These are phyloP conservation scores for Acropora yongei DNA, from an alignment of 64 coral and sea anemone species.

Conservation along the genomic window DNA sequence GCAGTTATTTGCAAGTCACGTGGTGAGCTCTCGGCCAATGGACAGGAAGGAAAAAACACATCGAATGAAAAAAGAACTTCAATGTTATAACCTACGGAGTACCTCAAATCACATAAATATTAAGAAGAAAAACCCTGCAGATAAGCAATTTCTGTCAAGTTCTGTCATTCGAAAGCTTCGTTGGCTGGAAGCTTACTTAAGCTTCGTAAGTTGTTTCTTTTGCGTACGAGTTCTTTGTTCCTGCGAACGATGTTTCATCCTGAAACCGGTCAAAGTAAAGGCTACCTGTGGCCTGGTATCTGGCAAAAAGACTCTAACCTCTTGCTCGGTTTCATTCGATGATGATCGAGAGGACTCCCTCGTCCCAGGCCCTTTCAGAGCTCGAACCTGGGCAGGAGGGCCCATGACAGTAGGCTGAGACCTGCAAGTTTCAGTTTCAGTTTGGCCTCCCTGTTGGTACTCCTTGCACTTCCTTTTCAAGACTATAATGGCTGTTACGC, in stretches of 20 bases:
- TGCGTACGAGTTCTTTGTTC: not conserved
- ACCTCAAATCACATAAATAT: no score
- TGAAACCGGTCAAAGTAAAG: not conserved
- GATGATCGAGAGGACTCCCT: not conserved
- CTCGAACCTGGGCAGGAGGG: slow-evolving; percentile 12
- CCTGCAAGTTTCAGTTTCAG: not conserved
- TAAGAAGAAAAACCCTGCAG: no score
- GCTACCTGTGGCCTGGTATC: no score
- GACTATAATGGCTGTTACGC: slow-evolving; percentile 62
- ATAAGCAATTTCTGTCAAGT: no score
- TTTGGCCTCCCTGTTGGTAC: not conserved
- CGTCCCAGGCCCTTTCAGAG: not conserved
- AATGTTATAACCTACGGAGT: no score
- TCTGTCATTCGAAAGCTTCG: no score
- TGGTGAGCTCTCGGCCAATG: no score
- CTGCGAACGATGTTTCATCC: not conserved
- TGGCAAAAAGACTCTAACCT: not conserved
- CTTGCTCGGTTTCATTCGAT: slow-evolving; percentile 38
- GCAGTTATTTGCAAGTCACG: no score
- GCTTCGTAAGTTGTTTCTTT: no score
- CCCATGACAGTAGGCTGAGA: slow-evolving; percentile 15
- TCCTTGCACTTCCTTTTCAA: slow-evolving; percentile 54
- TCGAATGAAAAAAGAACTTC: no score
- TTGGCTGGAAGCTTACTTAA: no score
- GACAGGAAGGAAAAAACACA: no score